Percentiles rank a stretch among this genome's conserved stretches.
phyloP scores from a whole-genome alignment of 2,113 vertebrate species.

The Cheirogaleus medius region DNA sequence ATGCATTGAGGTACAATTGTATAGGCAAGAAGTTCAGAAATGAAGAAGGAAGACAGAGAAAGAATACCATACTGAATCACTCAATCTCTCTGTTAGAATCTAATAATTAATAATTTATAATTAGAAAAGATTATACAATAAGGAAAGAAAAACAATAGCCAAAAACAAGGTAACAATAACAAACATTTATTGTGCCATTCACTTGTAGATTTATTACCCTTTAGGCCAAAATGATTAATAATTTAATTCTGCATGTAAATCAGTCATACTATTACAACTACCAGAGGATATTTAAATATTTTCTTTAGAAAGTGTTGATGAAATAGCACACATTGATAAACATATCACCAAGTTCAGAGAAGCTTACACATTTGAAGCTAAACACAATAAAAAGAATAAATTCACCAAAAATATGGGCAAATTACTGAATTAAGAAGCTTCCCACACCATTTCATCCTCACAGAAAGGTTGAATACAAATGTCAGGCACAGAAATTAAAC shows the following conservation, averaged over 20 bases:
- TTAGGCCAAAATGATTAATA: conserved; percentile 47
- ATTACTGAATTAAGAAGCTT: not conserved
- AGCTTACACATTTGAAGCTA: not conserved
- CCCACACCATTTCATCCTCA: not conserved
- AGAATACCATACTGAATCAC: not conserved
- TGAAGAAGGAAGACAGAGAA: not conserved
- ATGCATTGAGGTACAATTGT: not conserved
- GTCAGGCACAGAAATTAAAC: not conserved
- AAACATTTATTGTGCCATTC: not conserved
- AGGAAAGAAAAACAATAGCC: not conserved
- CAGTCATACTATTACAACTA: conserved; percentile 30
- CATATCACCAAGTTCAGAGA: conserved; percentile 6
- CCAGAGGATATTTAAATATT: conserved; percentile 38
- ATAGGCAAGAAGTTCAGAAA: not conserved
- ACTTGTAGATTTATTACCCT: conserved; percentile 29
- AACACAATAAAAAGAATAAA: conserved; percentile 15
- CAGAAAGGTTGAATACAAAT: not conserved
- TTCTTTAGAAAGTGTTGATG: not conserved
- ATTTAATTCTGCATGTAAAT: conserved; percentile 46
- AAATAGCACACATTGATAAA: not conserved
- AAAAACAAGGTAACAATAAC: conserved; percentile 39
- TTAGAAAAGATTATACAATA: conserved; percentile 29
- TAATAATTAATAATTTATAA: conserved; percentile 30
- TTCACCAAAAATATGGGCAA: not conserved
- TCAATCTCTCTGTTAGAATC: not conserved